Base-by-base conservation (phyloP, 2,797 vertebrate species). In the Ptychadena robeensis region DNA sequence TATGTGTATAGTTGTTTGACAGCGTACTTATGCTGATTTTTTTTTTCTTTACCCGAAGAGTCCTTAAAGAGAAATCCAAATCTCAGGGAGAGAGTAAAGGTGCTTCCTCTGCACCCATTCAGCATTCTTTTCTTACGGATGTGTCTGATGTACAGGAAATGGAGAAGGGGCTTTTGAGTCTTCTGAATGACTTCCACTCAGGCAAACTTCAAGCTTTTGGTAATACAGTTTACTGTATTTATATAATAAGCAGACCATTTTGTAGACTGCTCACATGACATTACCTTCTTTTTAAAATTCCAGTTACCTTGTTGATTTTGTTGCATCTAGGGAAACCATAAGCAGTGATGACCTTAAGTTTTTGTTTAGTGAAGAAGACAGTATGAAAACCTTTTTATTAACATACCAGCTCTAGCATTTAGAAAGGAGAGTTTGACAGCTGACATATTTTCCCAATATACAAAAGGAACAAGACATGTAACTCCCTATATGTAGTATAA, bases 61-160 rank as follows among this genome's bases (percentile, higher is more conserved):
- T 89, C 28, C 89, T 87, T 31, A 93, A 94, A 89, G 97, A 98
- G 27, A 98, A 98, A 91, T 85, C 93, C 71, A 96, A 90, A 88
- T 87, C 91, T 74, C 94, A 95, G 38, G 92, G 91, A 81, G 91
- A 94, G 82, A 88, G 91, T 30, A 96, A 94, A 87, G 92, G 90
- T 15, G 88, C 92, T 9, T 95, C 96, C 86, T 75, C 95, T 1
- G 92, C 94, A 2, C 93, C 96, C 0, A 94, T 92, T 87, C 97
- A 98, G 88, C 98, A 99, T 91, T 97, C 97, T 22, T 99, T 99
- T 80, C 95, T 99, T 81, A 99, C 97, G 0, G 98, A 99, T 9
- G 98, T 99, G 2, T 99, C 98, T 0, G 98, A 99, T 9, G 97
- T 99, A 0, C 97, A 99, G 86, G 97, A 99, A 89, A 99, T 99